Conservation (phyloP, 2,113 vertebrate species). For the Copsychus sechellarum region DNA sequence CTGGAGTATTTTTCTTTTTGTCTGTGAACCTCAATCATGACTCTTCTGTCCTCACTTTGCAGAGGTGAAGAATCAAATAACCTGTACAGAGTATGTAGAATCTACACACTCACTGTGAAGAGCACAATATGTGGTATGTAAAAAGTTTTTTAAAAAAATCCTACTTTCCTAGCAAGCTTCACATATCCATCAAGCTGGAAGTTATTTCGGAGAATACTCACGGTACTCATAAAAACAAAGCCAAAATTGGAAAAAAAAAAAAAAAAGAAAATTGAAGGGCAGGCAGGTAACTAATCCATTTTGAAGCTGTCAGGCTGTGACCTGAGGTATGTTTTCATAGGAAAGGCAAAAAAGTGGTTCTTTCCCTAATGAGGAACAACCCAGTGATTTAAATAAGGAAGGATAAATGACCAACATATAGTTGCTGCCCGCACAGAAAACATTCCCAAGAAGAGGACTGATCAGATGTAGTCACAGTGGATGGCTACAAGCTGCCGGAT, state of each 20-base stretch:
- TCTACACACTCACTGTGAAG: neutral
- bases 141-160: rapidly evolving
- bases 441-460: neutral
- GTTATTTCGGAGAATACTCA: neutral
- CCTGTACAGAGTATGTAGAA: neutral
- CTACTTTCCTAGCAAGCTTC: neutral
- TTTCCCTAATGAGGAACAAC: neutral
- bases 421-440: neutral
- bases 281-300: neutral
- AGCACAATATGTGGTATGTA: neutral
- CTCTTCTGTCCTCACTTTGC: neutral
- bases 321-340: neutral
- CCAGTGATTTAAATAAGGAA: neutral
- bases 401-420: neutral
- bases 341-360: neutral
- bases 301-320: neutral
- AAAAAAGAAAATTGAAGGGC: neutral
- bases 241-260: neutral
- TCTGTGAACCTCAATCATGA: neutral
- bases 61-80: neutral
- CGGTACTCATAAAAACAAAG: neutral
- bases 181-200: neutral
- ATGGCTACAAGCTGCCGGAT: neutral
- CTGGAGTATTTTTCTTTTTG: neutral
- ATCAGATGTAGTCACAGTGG: neutral